phyloP scores from a whole-genome alignment of 2,797 vertebrate genomes.

The Platyrinchus mystaceus region DNA sequence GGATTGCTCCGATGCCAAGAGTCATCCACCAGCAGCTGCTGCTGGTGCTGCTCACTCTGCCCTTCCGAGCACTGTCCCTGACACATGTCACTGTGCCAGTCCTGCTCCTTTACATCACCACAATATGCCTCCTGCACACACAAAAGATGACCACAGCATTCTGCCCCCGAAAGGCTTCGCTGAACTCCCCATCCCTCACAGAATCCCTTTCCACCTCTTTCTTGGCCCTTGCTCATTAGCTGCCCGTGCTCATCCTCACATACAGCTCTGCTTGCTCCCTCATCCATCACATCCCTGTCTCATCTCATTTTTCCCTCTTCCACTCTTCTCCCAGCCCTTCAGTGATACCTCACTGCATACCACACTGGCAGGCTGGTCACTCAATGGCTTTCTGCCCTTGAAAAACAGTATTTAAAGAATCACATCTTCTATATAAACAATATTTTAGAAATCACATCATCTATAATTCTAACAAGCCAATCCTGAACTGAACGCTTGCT shows the following conservation, averaged over 20 bases:
- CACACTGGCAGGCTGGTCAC: not conserved
- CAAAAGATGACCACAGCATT: not conserved
- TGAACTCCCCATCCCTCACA: not conserved
- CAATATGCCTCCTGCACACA: not conserved
- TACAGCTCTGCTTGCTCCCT: not conserved
- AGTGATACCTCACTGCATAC: not conserved
- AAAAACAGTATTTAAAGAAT: not conserved
- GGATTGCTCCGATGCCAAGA: not conserved
- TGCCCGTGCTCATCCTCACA: not conserved
- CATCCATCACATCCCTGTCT: not conserved
- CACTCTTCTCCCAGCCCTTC: not conserved
- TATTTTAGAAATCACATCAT: not conserved
- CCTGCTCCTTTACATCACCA: not conserved
- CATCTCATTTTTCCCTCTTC: not conserved
- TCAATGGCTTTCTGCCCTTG: not conserved
- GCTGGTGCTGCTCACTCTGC: fast-evolving
- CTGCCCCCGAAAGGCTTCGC: not conserved
- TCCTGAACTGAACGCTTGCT: not conserved
- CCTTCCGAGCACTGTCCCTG: not conserved
- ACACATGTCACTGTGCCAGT: not conserved
- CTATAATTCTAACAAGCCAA: not conserved
- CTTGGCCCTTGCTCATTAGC: not conserved
- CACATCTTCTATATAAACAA: not conserved
- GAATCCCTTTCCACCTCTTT: not conserved
- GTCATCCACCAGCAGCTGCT: not conserved